Base-by-base conservation (phyloP, 2,113 vertebrate species). In the Eretmochelys imbricata region DNA sequence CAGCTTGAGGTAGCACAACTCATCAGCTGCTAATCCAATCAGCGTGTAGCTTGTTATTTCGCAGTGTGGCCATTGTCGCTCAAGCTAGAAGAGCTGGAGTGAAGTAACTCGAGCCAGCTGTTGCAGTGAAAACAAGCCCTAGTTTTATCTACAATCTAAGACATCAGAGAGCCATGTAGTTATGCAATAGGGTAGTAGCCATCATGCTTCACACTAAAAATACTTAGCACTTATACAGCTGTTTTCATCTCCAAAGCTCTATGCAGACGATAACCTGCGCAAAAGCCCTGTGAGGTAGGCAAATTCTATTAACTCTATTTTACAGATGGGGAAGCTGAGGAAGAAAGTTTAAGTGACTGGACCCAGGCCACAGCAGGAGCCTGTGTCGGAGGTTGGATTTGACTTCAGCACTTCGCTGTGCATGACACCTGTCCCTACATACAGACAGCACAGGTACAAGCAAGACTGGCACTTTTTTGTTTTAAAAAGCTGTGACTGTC, bases 241-340 rank as follows among this genome's bases (percentile, higher is more conserved):
- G 42, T 27, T 53, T 13, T 11, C 80, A 79, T 81, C 84, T 62
- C 38, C 53, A 83, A 84, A 94, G 82, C 46, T 11, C 0, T 0
- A 38, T 82, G 65, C 50, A 87, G 93, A 22, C 3, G 93, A 53
- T 7, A 78, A 57, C 76, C 86, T 91, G 38, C 93, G 50, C 89
- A 62, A 86, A 79, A 89, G 42, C 69, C 89, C 87, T 94, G 85
- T 94, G 97, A 97, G 96, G 96, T 97, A 97, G 95, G 82, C 89
- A 82, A 93, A 91, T 96, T 88, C 82, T 46, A 82, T 42, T 31
- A 88, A 96, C 90, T 85, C 89, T 79, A 19, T 86, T 93, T 82
- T 38, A 92, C 62, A 84, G 78, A 59, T 69, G 55, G 94, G 79
- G 84, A 97, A 95, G 91, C n/a, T 76, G 92, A 91, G 92, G 88